These are phyloP conservation scores for Picathartes gymnocephalus DNA, from an alignment of 2,113 vertebrate species.

Conservation along the genomic window DNA sequence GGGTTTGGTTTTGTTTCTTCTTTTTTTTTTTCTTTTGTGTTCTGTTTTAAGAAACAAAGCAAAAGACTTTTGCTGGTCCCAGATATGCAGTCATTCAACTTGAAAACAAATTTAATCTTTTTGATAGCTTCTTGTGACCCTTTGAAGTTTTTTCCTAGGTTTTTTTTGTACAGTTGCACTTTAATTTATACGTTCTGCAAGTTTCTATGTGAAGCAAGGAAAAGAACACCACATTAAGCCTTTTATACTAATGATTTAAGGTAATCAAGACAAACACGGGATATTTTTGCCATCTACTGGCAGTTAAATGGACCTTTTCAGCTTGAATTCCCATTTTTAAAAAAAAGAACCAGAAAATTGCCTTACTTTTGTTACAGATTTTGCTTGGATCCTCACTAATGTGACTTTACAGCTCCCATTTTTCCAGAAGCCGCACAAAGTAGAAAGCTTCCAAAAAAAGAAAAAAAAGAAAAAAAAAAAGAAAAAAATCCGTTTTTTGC, in stretches of 20 bases:
- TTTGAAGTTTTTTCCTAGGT: neutral
- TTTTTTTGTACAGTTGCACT: slow-evolving; percentile 42
- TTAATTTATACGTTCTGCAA: slow-evolving; percentile 52
- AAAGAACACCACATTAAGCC: neutral
- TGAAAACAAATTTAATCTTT: neutral
- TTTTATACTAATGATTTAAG: slow-evolving; percentile 42
- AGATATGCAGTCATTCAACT: neutral
- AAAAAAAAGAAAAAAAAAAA: neutral
- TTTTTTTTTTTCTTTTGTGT: neutral
- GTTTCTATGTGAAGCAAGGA: slow-evolving; percentile 19
- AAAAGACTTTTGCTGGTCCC: neutral
- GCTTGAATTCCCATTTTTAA: neutral
- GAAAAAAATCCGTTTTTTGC: neutral
- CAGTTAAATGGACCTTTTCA: slow-evolving; percentile 35
- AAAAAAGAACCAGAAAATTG: slow-evolving; percentile 11
- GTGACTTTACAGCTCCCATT: neutral
- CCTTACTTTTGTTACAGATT: slow-evolving; percentile 63
- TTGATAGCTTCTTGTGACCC: neutral
- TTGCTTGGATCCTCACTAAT: neutral
- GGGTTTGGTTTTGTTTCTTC: neutral
- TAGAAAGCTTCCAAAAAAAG: neutral
- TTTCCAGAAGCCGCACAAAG: slow-evolving; percentile 10
- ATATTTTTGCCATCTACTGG: slow-evolving; percentile 60
- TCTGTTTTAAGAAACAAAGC: slow-evolving; percentile 16
- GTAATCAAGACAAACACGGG: neutral